Base-by-base conservation (phyloP, 2,113 vertebrate species). In the Haemorhous mexicanus region DNA sequence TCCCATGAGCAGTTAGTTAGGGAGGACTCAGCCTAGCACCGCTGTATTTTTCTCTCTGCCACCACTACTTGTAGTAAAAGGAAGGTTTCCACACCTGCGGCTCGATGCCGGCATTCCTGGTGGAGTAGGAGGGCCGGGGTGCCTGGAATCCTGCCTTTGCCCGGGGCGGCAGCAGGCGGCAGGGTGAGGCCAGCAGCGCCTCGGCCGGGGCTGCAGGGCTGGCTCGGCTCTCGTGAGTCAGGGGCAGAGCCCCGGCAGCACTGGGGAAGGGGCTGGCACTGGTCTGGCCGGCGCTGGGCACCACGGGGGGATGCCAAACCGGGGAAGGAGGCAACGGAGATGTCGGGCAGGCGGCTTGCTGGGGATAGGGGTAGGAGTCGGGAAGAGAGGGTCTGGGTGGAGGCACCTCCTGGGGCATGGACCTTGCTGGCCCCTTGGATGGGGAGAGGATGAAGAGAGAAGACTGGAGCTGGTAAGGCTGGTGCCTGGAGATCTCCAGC, bases 51-150 rank as follows among this genome's bases (percentile, higher is more conserved):
- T 62, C 80, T 84, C 80, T 90, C 83, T 5, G 4, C 80, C 84
- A 78, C 37, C 3, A 6, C 92, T 97, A 97, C 95, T 98, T 99
- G 97, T 98, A 98, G 88, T 98, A 99, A 95, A 98, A 98, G 94
- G 98, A 98, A 92, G 99, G 99, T 97, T 98, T 99, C 99, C 99
- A 99, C 99, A 99, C 99, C 99, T 99, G 99, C 12, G 99, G 97
- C 96, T 98, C 98, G 69, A 99, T 99, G 75, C 99, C 99, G 10
- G 98, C 98, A 15, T 98, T 99, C 97, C 98, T 98, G 91, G 99
- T 98, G 91, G 99, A 99, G 98, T 99, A 99, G 32, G 98, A 99
- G 30, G 99, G 99, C 82, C 99, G 98, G 33, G 99, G 99, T 18
- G 98, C 98, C 94, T 99, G 99, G 91, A 98, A 89, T 33, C 91